These are phyloP conservation scores for Cricetomys ansorgei DNA, from an alignment of 2,113 vertebrate species.

Conservation along the genomic window DNA sequence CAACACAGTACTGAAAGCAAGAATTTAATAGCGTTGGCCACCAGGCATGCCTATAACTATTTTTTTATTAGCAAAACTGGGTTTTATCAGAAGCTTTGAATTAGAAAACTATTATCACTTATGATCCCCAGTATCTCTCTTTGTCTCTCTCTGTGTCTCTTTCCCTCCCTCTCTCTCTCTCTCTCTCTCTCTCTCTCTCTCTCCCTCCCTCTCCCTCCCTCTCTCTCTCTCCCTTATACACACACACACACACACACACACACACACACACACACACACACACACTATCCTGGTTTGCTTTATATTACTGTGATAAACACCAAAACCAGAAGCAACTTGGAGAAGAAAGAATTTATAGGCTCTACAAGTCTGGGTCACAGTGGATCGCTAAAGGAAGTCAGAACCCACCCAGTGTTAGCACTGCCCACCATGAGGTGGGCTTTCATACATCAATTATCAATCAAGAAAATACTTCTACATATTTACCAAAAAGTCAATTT, in stretches of 20 bases:
- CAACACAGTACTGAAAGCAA: neutral
- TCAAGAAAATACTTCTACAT: neutral
- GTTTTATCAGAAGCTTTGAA: neutral
- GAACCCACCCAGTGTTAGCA: neutral
- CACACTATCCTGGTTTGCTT: neutral
- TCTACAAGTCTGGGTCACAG: neutral
- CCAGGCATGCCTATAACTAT: neutral
- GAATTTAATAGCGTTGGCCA: neutral
- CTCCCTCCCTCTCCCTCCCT: neutral
- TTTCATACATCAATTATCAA: neutral
- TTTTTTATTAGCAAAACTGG: neutral
- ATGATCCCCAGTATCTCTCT: neutral
- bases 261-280: neutral
- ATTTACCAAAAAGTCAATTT: neutral
- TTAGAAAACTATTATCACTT: neutral
- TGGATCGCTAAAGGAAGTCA: neutral
- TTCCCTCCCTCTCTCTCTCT: neutral
- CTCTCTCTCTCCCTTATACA: neutral
- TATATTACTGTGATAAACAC: neutral
- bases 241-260: neutral
- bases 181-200: neutral
- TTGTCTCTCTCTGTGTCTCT: neutral
- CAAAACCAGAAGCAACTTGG: neutral
- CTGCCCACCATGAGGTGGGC: neutral
- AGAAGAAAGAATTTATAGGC: neutral